Evolutionary conservation across 2,888 invertebrate species (phyloP), one percentile per base, ranked within the genome.

Genomic region (Caradrina clavipalpis): DNA sequence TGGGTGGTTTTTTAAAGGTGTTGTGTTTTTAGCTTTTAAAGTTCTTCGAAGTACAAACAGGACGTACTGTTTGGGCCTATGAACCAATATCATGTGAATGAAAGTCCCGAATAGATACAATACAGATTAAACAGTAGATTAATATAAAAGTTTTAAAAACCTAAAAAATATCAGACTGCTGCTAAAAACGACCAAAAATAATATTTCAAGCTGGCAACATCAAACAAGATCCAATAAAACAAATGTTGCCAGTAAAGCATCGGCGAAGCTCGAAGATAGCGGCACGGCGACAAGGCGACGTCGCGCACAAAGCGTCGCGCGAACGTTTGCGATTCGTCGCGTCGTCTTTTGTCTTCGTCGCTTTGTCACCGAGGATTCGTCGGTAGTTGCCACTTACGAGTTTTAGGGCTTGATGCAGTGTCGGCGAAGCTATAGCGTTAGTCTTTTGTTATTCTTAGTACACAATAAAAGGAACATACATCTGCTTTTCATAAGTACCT

Each of bases 271-370:
- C 79, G 75, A 70, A 78, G 64, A 67, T 60, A 58, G 51, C 71
- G 70, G 39, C 63, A 77, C 67, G 55, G 56, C 69, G 72, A 59
- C 65, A 77, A 66, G 73, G 65, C 58, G 21, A 49, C 64, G 80
- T 69, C 74, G 57, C 54, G 63, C 49, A 67, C 76, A 79, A 67
- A 75, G 71, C 42, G 75, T 64, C 75, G 54, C 35, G 60, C 35
- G 60, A 58, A 68, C 78, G 71, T 64, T 78, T 57, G 79, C 72
- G 67, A 78, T 66, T 79, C 65, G 80, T 77, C 75, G 74, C 77
- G 71, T 72, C 73, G 77, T 62, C 81, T 86, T 75, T 87, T 87
- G 88, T 88, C 83, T 83, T 74, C 70, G 76, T 73, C 69, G 69
- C 83, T 83, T 85, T 84, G 80, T 78, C 73, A 81, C 73, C 65